Evolutionary conservation across 2,113 vertebrate genomes (phyloP), one percentile per base, ranked within the genome.

Genomic region (Aramus guarauna): DNA sequence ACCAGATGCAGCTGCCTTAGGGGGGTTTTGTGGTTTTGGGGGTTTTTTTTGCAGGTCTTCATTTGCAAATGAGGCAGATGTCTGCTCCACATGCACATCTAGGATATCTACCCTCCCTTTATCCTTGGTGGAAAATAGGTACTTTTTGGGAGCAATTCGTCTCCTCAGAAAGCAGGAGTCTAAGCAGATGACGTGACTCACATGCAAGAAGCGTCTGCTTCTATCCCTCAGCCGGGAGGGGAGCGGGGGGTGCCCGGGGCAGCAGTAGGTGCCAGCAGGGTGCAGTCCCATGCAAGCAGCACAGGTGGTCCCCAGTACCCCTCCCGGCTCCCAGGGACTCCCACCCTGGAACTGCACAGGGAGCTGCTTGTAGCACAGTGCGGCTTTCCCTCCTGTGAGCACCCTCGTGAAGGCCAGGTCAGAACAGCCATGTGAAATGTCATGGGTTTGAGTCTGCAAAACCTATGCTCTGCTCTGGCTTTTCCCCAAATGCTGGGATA

Each of bases 281-380:
- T 43, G 66, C 1, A 2, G 15, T 26, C 10, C 60, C 29, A 19
- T 8, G 5, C 16, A 72, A 82, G 48, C 71, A 79, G 32, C 22
- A 30, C 36, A 67, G 13, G 11, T 2, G 1, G 3, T 75, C 15
- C 36, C 11, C 56, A 77, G 0, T 2, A 53, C 2, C 9, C 4
- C 1, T 56, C 12, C 13, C 3, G 5, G 17, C 27, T 86, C 45
- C 68, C 53, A 60, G 55, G 29, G 21, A 55, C 16, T 6, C 7
- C 32, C 12, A 37, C 11, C 4, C 18, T 74, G 69, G 53, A 79
- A 34, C 9, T 21, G 37, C 37, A 78, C 11, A 41, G 55, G 68
- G 30, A 30, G 58, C 56, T 90, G 36, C 50, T 90, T 74, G 63
- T 13, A 45, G 26, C 22, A 11, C 0, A 0, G 7, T 50, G 23